phyloP scores from a whole-genome alignment of 2,888 invertebrate species.

The Drosophila mulleri region DNA sequence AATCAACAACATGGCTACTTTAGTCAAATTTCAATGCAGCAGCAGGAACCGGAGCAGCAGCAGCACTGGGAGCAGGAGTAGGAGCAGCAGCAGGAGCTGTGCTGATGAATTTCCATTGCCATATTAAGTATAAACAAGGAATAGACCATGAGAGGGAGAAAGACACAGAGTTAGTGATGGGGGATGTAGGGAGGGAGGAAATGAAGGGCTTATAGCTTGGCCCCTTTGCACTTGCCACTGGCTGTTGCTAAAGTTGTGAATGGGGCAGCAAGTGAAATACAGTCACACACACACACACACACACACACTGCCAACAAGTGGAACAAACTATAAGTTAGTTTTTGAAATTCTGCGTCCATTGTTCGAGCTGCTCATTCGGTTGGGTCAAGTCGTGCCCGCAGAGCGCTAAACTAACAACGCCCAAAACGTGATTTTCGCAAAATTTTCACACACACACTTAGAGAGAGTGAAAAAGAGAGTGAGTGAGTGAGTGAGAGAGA shows the following conservation, averaged over 20 bases:
- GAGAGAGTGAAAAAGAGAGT: neutral
- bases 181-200: neutral
- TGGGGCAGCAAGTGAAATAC: conserved; percentile 34
- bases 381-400: conserved; percentile 58
- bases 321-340: conserved; percentile 75
- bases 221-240: conserved; percentile 29
- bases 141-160: neutral
- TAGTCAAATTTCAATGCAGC: conserved; percentile 36
- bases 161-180: neutral
- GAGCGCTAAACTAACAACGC: conserved; percentile 74
- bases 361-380: conserved; percentile 43
- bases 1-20: conserved; percentile 18
- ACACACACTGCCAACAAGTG: conserved; percentile 50
- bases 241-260: conserved; percentile 56
- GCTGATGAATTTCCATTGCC: conserved; percentile 32
- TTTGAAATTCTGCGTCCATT: conserved; percentile 47
- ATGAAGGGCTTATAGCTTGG: neutral
- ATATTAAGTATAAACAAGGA: neutral
- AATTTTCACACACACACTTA: conserved; percentile 42
- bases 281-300: conserved; percentile 21
- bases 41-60: conserved; percentile 1
- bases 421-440: conserved; percentile 75
- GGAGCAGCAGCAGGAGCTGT: neutral
- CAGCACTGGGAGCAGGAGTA: neutral
- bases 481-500: neutral